Base-by-base conservation (phyloP, 2,113 vertebrate genomes). In the Thalassoma bifasciatum region DNA sequence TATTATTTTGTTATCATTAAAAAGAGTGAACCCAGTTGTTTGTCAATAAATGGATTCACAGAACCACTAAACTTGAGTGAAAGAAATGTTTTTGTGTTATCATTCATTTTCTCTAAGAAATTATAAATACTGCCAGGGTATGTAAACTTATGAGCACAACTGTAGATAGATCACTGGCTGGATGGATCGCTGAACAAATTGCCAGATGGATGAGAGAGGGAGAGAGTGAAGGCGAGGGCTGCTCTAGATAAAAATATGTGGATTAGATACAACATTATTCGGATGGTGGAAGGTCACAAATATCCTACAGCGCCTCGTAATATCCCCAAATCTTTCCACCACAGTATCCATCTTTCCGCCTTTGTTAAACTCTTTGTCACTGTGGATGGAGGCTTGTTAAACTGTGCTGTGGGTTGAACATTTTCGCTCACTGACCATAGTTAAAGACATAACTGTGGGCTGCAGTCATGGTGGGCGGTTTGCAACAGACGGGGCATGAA, bases 401-500 rank as follows among this genome's bases (percentile, higher is more conserved):
- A 19, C 66, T 36, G 2, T 9, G 46, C 46, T 49, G 19, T 71
- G 42, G 64, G 58, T 54, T 67, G 68, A 30, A 71, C 34, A 9
- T 34, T 36, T 59, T 74, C 14, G 56, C 61, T 58, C 53, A 38
- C 75, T 44, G 47, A 50, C 40, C 12, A 7, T 21, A 57, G 63
- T 86, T 61, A 9, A 75, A 74, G 69, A 65, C 47, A 34, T 79
- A n/a, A 40, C 65, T 36, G 42, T 47, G 30, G 53, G 75, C 72
- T 59, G 81, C 75, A 58, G 37, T 69, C 56, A 42, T 36, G 51
- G 77, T 77, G 82, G 84, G 78, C 34, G 70, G 78, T 51, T 83
- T 63, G 81, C 80, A 77, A 59, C 67, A 86, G 79, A 77, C 66
- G 3, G 75, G 89, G 80, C 74, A 53, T 76, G 72, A 76, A 81